Evolutionary conservation across 2,113 vertebrate genomes (phyloP), one percentile per base, ranked within the genome.

Genomic region (Carlito syrichta): DNA sequence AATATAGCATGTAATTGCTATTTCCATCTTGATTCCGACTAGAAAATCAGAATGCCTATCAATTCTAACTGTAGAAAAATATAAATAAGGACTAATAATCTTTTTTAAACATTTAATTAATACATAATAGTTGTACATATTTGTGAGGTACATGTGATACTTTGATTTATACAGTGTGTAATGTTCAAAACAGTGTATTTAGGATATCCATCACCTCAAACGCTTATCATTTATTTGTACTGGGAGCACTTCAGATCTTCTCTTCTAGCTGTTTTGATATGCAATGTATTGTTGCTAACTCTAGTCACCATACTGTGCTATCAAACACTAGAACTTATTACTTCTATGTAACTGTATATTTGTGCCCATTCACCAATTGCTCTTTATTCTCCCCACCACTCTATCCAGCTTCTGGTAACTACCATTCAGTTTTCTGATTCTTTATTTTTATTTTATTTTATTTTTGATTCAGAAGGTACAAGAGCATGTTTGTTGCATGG

Each of bases 21-120:
- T 89, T 94, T 96, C 86, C 20, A 92, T 50, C 45, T 94, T 86
- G 12, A 94, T 89, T 94, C 12, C 17, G 86, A 69, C 76, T 38
- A 58, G 38, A 94, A 93, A 83, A 68, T 88, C 19, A 76, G 20
- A 85, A 78, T 84, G 63, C n/a, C 25, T 86, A 58, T 68, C 76
- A 50, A 96, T 86, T 66, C 32, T 74, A 90, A 82, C 19, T 45
- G 66, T 66, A 76, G 9, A 4, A 91, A 82, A 96, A 86, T 82
- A 82, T n/a, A n/a, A n/a, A 83, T 60, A 54, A 0, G 71, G 20
- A 68, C 13, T 16, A 27, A 50, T 89, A 12, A 86, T n/a, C 6
- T 81, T 23, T 40, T 48, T 48, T 4, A 48, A 73, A 22, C 48
- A 17, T 45, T 48, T 32, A 76, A 32, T 48, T 32, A 13, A 45